Evolutionary conservation across 2,888 invertebrate genomes (phyloP), one percentile per base, ranked within the genome.

Genomic region (Cryptocheilus praepositus): DNA sequence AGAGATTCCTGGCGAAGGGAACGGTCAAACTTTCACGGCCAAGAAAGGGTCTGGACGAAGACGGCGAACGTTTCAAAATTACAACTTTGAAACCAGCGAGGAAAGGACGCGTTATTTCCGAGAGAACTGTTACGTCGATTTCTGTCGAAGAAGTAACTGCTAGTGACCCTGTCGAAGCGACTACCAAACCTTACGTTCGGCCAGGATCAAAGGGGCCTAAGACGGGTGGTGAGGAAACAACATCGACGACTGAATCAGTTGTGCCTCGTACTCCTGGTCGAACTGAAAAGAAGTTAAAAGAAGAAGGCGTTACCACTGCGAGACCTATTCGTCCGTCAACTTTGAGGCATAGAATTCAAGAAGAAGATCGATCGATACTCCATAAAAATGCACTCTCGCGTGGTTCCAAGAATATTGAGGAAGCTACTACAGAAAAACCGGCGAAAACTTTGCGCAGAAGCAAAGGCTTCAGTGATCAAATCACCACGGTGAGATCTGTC

Each of bases 51-150:
- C 4, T 28, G 8, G 65, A 54, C 15, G 61, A 62, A 49, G 46
- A 45, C 7, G 36, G 18, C 25, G 54, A 53, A 8, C 3, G 7
- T 11, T 22, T 44, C 8, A 22, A 36, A 15, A 49, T 51, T 3
- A 18, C 54, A 0, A 64, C 61, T 18, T 60, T 72, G 13, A 19
- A 57, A 0, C 7, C 13, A 7, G 11, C 11, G 44, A 79, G 70
- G 64, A 74, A 77, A 54, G 64, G 70, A 8, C 59, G 76, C 64
- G 19, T 73, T 57, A 45, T 73, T 18, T 45, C 79, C 16, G 67
- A 77, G 69, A 57, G 69, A 28, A 76, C 65, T 52, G 70, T 73
- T 51, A 76, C 60, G 0, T 67, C 77, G 61, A 71, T 69, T 43
- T 64, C 71, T 11, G 16, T 71, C 36, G 70, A 75, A n/a, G 69